Percentiles rank a stretch among this genome's conserved stretches.
Conservation (phyloP, 2,797 vertebrate genomes). For the Sibirionetta formosa region DNA sequence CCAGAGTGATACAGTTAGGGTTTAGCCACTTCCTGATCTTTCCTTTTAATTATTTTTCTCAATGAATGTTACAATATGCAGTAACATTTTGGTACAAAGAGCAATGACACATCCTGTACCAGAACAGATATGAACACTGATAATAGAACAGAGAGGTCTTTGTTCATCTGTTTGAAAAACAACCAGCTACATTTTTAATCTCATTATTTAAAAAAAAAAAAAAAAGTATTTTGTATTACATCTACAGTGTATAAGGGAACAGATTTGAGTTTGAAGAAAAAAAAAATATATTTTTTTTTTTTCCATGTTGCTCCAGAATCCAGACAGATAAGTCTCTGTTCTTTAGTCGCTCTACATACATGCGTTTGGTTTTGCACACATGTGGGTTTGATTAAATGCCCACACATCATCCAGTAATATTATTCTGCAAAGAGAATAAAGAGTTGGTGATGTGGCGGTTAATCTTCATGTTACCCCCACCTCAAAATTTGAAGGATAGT, state of each 20-base stretch:
- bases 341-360: not conserved
- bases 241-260: not conserved
- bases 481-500: not conserved
- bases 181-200: conserved; percentile 28
- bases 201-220: not conserved
- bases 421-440: not conserved
- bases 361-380: not conserved
- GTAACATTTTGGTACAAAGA: conserved; percentile 41
- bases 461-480: fast-evolving
- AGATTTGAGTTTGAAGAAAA: not conserved
- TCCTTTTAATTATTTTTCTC: conserved; percentile 45
- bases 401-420: not conserved
- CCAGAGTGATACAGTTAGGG: not conserved
- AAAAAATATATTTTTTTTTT: not conserved
- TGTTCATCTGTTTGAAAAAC: conserved; percentile 49
- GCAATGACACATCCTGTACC: conserved; percentile 56
- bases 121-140: conserved; percentile 44
- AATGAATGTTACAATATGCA: conserved; percentile 32
- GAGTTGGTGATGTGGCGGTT: not conserved
- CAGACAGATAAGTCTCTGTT: not conserved
- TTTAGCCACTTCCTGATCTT: conserved; percentile 36
- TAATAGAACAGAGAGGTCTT: conserved; percentile 48
- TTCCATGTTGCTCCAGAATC: not conserved
- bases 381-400: not conserved
- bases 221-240: not conserved